Evolutionary conservation across 23 tunicate genomes (phyloP), one percentile per base, ranked within the genome.

Genomic region (Trididemnum nubilum): DNA sequence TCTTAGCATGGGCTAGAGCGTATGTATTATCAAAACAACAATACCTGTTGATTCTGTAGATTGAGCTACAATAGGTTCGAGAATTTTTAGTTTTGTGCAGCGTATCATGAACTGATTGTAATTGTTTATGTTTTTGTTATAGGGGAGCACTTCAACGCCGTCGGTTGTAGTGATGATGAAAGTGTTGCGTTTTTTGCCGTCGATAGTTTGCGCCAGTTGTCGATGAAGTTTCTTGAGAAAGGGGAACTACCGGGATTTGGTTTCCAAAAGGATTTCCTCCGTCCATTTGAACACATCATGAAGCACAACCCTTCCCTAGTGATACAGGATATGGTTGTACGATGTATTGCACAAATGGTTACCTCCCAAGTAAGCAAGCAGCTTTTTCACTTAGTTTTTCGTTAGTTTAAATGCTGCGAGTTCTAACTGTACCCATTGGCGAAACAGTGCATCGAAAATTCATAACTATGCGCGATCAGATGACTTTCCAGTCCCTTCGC

Each of bases 231-330:
- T 85, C 87, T 95, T 49, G 99, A 95, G 65, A 95, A 95, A 73
- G 99, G 99, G 51, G 99, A 95, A 79, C 77, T 95, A 33, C 92
- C 99, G 5, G 94, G 94, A 40, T 95, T 89, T 80, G 84, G 94
- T 51, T 95, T 95, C 64, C 99, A 95, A 52, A 95, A 95, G 71
- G 99, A 95, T 64, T 95, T 95, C 69, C 77, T 95, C 36, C 91
- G 99, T 26, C 99, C 99, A 28, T 95, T 95, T 51, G 99, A 95
- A 64, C 94, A 89, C 35, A 90, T 95, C 76, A 83, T 95, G 89
- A 95, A 95, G 77, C 96, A 89, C 87, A 94, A 89, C 80, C 83
- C 83, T 2, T 82, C 92, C 21, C 82, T 83, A 21, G 63, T 65
- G 65, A 95, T 89, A 35, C 95, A 95, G 74, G 99, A 92, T 71